Conservation (phyloP, 2,888 invertebrate genomes). For the Eilema sororculum region DNA sequence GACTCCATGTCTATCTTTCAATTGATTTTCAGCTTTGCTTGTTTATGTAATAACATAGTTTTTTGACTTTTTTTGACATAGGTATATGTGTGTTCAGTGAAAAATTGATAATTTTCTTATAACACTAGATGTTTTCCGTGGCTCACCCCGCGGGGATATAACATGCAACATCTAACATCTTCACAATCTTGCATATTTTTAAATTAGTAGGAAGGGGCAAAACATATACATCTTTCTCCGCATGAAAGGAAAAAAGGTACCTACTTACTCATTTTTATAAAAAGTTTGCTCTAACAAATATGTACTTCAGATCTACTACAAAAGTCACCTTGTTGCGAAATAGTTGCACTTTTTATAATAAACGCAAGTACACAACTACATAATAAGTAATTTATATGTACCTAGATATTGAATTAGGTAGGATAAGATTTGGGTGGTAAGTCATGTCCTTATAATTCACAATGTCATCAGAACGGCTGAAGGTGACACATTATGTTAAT, state of each 20-base stretch:
- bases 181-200: no score
- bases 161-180: no score
- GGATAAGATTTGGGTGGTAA: slow-evolving; percentile 1
- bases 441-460: slow-evolving; percentile 1
- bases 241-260: no score
- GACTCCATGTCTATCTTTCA: background rate
- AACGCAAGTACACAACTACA: background rate
- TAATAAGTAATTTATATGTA: background rate
- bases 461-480: slow-evolving; percentile 24
- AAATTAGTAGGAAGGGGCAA: no score
- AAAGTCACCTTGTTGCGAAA: background rate
- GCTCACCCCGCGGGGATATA: no score
- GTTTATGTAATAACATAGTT: background rate
- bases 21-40: background rate
- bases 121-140: no score
- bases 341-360: background rate
- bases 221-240: no score
- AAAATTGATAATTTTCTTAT: no score
- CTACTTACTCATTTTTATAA: no score
- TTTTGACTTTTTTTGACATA: background rate
- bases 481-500: slow-evolving; percentile 27
- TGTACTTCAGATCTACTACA: background rate
- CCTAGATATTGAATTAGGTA: background rate
- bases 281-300: no score
- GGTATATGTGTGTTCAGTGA: no score